Evolutionary conservation across 2,113 vertebrate genomes (phyloP).

Genomic region (Oncorhynchus keta): DNA sequence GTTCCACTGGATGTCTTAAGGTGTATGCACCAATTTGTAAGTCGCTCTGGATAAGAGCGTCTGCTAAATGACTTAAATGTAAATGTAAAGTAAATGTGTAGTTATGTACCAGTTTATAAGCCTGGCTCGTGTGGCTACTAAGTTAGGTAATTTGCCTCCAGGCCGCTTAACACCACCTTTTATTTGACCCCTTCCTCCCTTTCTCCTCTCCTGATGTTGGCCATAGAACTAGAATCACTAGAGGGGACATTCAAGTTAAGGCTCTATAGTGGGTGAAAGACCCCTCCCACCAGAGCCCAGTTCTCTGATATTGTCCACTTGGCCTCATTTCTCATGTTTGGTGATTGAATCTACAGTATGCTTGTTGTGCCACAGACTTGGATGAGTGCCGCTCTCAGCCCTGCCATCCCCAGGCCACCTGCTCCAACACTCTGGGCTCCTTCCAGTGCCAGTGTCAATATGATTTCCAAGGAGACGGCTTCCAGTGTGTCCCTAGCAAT

Average conservation of each 20-base stretch:
- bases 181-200: background rate
- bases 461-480: conserved; percentile 81
- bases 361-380: conserved; percentile 59
- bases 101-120: too few relatives aligned
- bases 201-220: background rate
- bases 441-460: conserved; percentile 83
- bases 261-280: background rate
- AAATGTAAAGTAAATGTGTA: too few relatives aligned
- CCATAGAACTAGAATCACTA: too few relatives aligned
- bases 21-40: too few relatives aligned
- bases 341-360: background rate
- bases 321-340: too few relatives aligned
- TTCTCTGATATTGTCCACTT: background rate
- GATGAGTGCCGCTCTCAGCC: conserved; percentile 81
- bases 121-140: too few relatives aligned
- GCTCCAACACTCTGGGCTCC: conserved; percentile 79
- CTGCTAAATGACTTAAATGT: too few relatives aligned
- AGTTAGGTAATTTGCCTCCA: too few relatives aligned
- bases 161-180: background rate
- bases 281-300: background rate
- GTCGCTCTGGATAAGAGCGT: too few relatives aligned
- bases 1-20: too few relatives aligned
- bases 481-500: conserved; percentile 71
- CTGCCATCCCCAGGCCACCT: conserved; percentile 79
- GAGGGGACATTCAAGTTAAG: too few relatives aligned